These are phyloP conservation scores for Turritopsis dohrnii DNA, from an alignment of 30 jellyfish, hydroid and myxozoan species.

Conservation along the genomic window DNA sequence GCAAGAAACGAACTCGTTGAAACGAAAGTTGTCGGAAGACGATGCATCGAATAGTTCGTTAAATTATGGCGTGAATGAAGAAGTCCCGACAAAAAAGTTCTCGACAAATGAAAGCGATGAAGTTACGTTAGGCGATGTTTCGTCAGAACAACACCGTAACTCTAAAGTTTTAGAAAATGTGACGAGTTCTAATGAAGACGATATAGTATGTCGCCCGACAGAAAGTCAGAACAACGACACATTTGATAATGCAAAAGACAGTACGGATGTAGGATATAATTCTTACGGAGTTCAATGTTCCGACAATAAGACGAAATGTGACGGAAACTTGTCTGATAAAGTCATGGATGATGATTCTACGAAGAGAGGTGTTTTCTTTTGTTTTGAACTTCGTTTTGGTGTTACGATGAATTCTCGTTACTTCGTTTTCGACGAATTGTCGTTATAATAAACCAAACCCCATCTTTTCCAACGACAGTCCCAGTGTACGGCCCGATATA, in stretches of 20 bases:
- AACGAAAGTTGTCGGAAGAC: not conserved
- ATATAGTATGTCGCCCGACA: not conserved
- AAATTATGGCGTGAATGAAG: not conserved
- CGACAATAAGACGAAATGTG: not conserved
- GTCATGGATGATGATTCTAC: not conserved
- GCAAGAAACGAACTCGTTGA: not conserved
- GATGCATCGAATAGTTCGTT: not conserved
- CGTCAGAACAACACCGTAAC: not conserved
- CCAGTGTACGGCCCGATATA: too few relatives aligned
- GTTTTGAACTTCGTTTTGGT: too few relatives aligned
- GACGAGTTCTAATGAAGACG: not conserved
- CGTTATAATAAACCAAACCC: too few relatives aligned
- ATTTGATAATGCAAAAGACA: not conserved
- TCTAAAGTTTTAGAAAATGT: not conserved
- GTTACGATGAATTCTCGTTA: too few relatives aligned
- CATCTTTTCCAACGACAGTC: too few relatives aligned
- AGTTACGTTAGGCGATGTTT: not conserved
- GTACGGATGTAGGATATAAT: not conserved
- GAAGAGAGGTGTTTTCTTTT: not conserved
- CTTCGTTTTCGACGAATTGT: too few relatives aligned
- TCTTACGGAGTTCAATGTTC: not conserved
- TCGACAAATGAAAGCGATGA: not conserved
- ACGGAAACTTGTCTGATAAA: not conserved
- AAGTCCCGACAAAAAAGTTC: not conserved
- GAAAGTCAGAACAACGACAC: not conserved